A percentile compares a stretch with the other conserved stretches of the same genome.
These are phyloP conservation scores for Drosophila erecta DNA, from an alignment of 1,140 invertebrate species.

Conservation along the genomic window DNA sequence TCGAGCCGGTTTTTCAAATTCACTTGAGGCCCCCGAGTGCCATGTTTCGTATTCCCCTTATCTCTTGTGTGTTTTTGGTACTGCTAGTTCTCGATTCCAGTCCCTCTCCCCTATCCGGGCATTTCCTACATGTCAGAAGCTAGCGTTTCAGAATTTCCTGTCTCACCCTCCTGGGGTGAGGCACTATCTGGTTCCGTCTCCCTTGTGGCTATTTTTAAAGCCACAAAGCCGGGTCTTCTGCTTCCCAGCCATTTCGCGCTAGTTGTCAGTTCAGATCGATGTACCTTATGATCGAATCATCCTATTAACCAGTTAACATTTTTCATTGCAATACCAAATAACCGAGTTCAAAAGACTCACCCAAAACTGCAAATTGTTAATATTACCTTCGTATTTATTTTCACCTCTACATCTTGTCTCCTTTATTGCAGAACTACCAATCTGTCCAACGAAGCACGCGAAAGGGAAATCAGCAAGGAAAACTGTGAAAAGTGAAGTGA, in stretches of 20 bases:
- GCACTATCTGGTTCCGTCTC: neutral
- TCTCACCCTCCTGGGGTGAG: conserved; percentile 4
- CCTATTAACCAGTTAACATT: too few species aligned
- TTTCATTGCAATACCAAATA: neutral
- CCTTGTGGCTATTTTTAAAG: conserved; percentile 24
- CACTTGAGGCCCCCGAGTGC: conserved; percentile 15
- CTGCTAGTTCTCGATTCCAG: conserved; percentile 3
- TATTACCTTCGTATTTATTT: neutral
- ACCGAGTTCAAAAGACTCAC: too few species aligned
- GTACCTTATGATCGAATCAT: too few species aligned
- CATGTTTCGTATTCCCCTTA: conserved; percentile 13
- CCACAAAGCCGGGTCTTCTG: too few species aligned
- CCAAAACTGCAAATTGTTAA: too few species aligned
- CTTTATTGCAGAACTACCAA: conserved; percentile 33
- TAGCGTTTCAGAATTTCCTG: conserved; percentile 31
- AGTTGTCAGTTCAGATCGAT: neutral
- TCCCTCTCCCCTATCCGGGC: conserved; percentile 8
- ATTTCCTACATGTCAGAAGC: conserved; percentile 24
- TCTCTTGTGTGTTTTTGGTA: conserved; percentile 26
- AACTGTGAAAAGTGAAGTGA: conserved; percentile 35
- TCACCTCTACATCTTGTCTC: neutral
- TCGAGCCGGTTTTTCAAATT: conserved; percentile 39
- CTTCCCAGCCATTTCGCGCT: neutral
- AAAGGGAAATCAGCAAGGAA: conserved; percentile 12
- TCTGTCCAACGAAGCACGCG: conserved; percentile 7